Base-by-base conservation (phyloP, 2,888 invertebrate species). In the Idaea dimidiata region DNA sequence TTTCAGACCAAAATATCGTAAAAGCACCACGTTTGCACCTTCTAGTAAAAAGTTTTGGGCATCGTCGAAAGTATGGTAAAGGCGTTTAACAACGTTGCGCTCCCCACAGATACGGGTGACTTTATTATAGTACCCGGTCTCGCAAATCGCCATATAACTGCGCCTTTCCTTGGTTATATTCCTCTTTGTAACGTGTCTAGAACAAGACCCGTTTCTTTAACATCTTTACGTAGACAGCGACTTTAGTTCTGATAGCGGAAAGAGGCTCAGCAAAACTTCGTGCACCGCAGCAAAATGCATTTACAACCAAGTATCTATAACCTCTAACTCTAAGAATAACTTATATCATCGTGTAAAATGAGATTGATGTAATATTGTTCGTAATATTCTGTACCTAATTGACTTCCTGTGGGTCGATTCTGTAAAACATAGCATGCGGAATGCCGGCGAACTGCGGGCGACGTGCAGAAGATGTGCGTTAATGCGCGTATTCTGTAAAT, bases 11-110 rank as follows among this genome's bases (percentile, higher is more conserved):
- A 95, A 82, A 76, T 94, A 95, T 67, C 95, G 88, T 80, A 94
- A 84, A 17, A 95, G 78, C 16, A 95, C 78, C 64, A 95, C 85
- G 80, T 93, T 94, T 8, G 94, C 93, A 43, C 94, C 95, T 87
- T 95, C 95, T n/a, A 94, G 89, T 59, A 95, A 81, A 65, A 94
- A 89, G 71, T 93, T 83, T 60, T 82, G 84, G n/a, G 93, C 86
- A 24, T 84, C 87, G 56, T 86, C 84, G 60, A 94, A 89, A 53
- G 89, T 81, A 75, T 94, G 93, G 72, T 94, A 93, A 64, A 89
- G 86, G 59, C 91, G 87, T 66, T 93, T 90, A 33, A 89, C 85
- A 56, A 87, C 77, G 64, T 87, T 82, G 55, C 88, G 83, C 0
- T 89, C 86, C 0, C 89, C 92, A 71, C 93, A 92, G 58, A 83